Evolutionary conservation across 2,888 invertebrate genomes (phyloP).

Genomic region (Drosophila macrospina): DNA sequence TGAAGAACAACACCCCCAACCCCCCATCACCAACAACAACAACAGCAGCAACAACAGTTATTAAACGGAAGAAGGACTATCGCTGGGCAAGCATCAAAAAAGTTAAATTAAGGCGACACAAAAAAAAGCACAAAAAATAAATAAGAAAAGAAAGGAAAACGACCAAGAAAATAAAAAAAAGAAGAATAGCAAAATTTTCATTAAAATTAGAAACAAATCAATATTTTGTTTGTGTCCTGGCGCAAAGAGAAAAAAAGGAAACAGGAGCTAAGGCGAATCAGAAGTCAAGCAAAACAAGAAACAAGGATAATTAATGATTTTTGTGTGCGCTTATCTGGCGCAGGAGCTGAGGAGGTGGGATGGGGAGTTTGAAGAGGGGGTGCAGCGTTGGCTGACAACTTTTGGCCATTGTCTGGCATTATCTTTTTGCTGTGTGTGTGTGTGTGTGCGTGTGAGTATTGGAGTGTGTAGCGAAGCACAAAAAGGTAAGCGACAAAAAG

Average conservation of each 20-base stretch:
- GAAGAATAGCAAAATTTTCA: constrained; percentile 75
- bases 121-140: constrained; percentile 12
- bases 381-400: constrained; percentile 62
- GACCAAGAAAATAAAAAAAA: constrained; percentile 45
- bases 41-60: constrained; percentile 21
- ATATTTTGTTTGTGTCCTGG: constrained; percentile 68
- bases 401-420: constrained; percentile 81
- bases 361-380: constrained; percentile 4
- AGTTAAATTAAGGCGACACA: constrained; percentile 74
- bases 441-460: constrained; percentile 28
- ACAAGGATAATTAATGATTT: constrained; percentile 85
- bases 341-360: constrained; percentile 34
- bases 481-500: constrained; percentile 75
- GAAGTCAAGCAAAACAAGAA: constrained; percentile 81
- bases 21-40: no score
- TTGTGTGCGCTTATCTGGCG: constrained; percentile 82
- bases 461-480: constrained; percentile 55
- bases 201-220: constrained; percentile 80
- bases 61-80: constrained; percentile 58
- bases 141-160: constrained; percentile 3
- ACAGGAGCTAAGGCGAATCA: constrained; percentile 60
- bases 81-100: constrained; percentile 73
- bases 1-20: constrained; percentile 22
- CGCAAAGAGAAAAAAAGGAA: constrained; percentile 23
- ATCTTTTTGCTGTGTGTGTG: constrained; percentile 72